Conservation (phyloP, 2,113 vertebrate genomes). For the Sceloporus undulatus region DNA sequence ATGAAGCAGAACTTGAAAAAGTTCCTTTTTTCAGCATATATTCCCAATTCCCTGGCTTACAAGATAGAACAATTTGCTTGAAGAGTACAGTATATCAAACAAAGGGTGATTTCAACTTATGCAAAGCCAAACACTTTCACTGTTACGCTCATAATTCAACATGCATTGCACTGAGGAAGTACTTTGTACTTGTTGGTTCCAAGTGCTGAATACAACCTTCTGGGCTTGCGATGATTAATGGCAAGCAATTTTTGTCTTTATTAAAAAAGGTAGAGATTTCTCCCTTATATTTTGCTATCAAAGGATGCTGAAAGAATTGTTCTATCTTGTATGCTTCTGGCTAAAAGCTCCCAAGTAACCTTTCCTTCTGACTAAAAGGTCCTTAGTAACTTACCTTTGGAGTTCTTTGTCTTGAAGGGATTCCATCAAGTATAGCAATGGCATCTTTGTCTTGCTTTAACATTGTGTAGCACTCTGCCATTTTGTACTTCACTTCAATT, state of each 20-base stretch:
- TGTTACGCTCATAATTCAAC: not conserved
- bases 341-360: not conserved
- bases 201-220: not conserved
- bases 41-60: no score
- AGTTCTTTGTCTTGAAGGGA: slow-evolving; percentile 96
- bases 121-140: no score
- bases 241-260: not conserved
- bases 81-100: no score
- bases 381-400: slow-evolving; percentile 85
- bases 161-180: not conserved
- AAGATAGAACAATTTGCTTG: no score
- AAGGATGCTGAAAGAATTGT: not conserved
- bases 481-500: slow-evolving; percentile 99
- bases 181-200: not conserved
- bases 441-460: slow-evolving; percentile 98
- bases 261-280: slow-evolving; percentile 5
- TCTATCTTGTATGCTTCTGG: not conserved
- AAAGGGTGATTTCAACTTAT: no score
- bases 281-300: not conserved
- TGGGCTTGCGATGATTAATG: not conserved
- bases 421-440: slow-evolving; percentile 95
- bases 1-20: no score
- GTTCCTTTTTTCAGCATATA: no score
- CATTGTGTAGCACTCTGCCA: slow-evolving; percentile 98
- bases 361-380: no score